phyloP scores from a whole-genome alignment of 2,113 vertebrate genomes.

The Climacteris rufus region DNA sequence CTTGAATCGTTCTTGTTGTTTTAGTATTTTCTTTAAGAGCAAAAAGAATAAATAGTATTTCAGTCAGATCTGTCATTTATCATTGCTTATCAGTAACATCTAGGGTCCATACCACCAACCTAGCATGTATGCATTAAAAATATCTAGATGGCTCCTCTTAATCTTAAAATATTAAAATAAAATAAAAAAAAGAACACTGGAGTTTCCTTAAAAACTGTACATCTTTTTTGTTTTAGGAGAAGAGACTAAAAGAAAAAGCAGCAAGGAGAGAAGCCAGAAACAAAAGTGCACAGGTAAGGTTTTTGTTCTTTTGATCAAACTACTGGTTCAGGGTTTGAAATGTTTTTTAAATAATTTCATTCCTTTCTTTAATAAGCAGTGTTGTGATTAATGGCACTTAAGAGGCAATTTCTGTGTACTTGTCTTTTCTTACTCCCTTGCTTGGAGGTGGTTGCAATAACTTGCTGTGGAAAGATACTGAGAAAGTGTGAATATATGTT shows the following conservation, averaged over 20 bases:
- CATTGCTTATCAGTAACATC: not conserved
- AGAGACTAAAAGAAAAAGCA: conserved; percentile 82
- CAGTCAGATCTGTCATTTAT: not conserved
- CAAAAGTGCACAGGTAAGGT: conserved; percentile 72
- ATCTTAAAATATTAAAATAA: not conserved
- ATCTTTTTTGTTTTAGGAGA: conserved; percentile 74
- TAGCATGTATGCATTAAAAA: not conserved
- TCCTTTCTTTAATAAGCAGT: not conserved
- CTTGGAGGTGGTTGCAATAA: not conserved
- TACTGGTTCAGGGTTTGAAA: not conserved
- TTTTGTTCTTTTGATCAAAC: not conserved
- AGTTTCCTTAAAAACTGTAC: not conserved
- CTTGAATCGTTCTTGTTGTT: not conserved
- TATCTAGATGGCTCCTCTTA: not conserved
- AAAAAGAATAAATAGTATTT: not conserved
- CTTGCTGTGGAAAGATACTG: not conserved
- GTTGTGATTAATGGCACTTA: not conserved
- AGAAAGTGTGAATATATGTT: not conserved
- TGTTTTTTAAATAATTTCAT: not conserved
- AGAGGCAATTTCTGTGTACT: not conserved
- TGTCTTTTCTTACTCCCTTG: not conserved
- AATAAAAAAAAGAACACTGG: not conserved
- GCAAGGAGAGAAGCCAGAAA: conserved; percentile 77
- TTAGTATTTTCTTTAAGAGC: not conserved
- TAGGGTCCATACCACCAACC: not conserved